Conservation (phyloP, 2,888 invertebrate species). For the Ctenicera cuprea region DNA sequence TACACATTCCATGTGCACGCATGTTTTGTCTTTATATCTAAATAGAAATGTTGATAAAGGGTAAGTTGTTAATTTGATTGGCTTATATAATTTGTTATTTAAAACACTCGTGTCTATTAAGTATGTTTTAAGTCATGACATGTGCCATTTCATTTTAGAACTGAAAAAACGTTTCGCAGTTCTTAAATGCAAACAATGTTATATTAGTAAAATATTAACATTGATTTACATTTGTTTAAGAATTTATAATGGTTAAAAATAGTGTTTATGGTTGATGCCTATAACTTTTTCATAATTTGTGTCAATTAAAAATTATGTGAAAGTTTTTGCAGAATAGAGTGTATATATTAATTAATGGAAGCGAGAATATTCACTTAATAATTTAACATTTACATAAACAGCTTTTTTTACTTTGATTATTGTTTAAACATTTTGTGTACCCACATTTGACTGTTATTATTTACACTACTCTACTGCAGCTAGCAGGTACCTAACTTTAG, state of each 20-base stretch:
- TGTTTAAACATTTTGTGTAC: no score
- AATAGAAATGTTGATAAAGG: slow-evolving; percentile 9
- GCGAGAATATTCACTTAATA: not conserved
- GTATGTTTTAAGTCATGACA: no score
- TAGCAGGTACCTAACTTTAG: slow-evolving; percentile 8
- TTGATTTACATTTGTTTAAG: slow-evolving; percentile 25
- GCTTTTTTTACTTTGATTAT: no score
- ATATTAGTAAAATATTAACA: slow-evolving; percentile 21
- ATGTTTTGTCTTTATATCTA: not conserved
- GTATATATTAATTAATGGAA: not conserved
- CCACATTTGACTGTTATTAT: slow-evolving; percentile 2
- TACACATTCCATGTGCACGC: slow-evolving; percentile 35
- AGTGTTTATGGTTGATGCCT: no score
- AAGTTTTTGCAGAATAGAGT: not conserved
- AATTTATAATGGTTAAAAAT: not conserved
- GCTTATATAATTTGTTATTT: not conserved
- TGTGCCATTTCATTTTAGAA: not conserved
- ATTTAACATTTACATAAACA: not conserved
- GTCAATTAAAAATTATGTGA: not conserved
- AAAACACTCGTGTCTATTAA: no score
- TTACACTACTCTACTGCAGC: slow-evolving; percentile 8
- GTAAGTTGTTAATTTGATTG: not conserved
- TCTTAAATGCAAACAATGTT: slow-evolving; percentile 25
- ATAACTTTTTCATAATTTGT: no score
- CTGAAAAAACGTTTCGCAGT: not conserved